Evolutionary conservation across 2,797 vertebrate genomes (phyloP), one percentile per base, ranked within the genome.

Genomic region (Chaunax sp.): DNA sequence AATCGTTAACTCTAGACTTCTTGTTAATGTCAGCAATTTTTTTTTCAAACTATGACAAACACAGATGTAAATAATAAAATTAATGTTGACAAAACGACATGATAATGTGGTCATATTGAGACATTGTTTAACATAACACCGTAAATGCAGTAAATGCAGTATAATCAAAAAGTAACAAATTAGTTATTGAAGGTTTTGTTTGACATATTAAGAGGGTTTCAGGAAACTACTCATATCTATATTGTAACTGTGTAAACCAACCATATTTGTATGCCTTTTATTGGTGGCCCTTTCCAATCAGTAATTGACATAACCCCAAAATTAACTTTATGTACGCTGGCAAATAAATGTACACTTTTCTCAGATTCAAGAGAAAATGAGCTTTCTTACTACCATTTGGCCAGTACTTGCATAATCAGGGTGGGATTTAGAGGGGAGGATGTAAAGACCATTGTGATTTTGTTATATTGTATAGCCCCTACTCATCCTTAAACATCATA

Each of bases 341-440:
- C 4, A 30, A 30, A 9, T 30, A 30, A 30, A 30, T 26, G 18
- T 57, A 9, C 14, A 13, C 3, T 8, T 41, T 20, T 28, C 18
- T 46, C 25, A 18, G 16, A 50, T 50, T 50, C 9, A 20, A 25
- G 9, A 14, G 10, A 4, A 46, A 45, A 45, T 38, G 2, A 51
- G 26, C 41, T 3, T 5, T 52, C 45, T 46, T 57, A 15, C 47
- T 26, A 1, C n/a, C 37, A 3, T 6, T 51, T 5, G 8, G 46
- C 43, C 23, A 23, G 20, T 10, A 46, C 19, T 53, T 68, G 49
- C 49, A 72, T 59, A 60, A 69, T 77, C 46, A 14, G 26, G 2
- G 25, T 43, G 1, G 1, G 23, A 40, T 26, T 50, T 15, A 0
- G 3, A 14, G 4, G 4, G 8, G 23, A 20, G 18, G 8, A 22